These are phyloP conservation scores for Mactra quadrangularis DNA, from an alignment of 1,140 invertebrate genomes.

Conservation along the genomic window DNA sequence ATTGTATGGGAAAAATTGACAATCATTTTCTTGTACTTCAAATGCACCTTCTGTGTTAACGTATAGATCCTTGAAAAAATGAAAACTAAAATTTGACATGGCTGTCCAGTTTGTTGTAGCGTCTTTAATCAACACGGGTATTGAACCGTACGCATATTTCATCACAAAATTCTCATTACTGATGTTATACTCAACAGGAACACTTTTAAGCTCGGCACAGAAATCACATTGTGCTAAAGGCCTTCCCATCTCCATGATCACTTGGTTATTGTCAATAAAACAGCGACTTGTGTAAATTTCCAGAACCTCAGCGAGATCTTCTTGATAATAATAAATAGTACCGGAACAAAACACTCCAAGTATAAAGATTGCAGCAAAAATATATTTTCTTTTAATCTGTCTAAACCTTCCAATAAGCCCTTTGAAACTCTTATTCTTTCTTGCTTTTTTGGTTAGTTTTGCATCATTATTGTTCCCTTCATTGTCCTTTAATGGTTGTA, in stretches of 20 bases:
- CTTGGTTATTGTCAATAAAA: conserved; percentile 91
- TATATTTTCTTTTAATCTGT: neutral
- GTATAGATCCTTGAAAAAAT: conserved; percentile 93
- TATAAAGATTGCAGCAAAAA: conserved; percentile 10
- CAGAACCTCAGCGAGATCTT: neutral
- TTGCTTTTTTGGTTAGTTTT: too few relatives aligned
- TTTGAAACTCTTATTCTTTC: too few relatives aligned
- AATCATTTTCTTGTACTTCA: conserved; percentile 83
- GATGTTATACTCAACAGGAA: conserved; percentile 84
- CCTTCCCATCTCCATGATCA: conserved; percentile 93
- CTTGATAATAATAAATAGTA: conserved; percentile 2
- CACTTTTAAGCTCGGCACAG: conserved; percentile 86
- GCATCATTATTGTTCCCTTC: too few relatives aligned
- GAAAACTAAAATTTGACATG: conserved; percentile 88
- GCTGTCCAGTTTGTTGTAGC: conserved; percentile 92
- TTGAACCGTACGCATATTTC: conserved; percentile 88
- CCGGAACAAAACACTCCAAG: neutral
- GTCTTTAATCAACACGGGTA: conserved; percentile 93
- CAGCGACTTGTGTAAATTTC: conserved; percentile 84
- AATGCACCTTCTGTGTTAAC: conserved; percentile 79
- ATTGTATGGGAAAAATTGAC: conserved; percentile 96
- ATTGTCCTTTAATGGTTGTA: too few relatives aligned
- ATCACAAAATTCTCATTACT: conserved; percentile 86
- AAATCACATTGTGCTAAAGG: conserved; percentile 92
- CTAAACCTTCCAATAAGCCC: too few relatives aligned